A percentile compares a stretch with the other conserved stretches of the same genome.
These are phyloP conservation scores for Euura saliciscinereae DNA, from an alignment of 1,140 invertebrate genomes.

Conservation along the genomic window DNA sequence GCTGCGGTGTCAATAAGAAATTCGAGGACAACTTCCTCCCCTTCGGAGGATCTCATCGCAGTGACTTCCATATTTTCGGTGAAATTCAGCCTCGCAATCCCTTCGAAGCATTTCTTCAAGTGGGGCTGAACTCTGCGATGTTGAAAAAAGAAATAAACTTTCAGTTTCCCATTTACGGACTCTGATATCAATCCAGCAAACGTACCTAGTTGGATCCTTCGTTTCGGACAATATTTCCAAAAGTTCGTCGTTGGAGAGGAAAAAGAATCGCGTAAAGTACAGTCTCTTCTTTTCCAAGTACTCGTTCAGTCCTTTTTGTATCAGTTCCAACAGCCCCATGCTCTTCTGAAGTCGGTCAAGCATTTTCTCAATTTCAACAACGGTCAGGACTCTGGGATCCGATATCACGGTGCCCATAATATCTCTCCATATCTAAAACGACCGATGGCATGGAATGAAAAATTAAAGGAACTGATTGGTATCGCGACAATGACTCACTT, in stretches of 20 bases:
- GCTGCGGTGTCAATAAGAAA: constrained; percentile 84
- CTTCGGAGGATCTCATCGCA: constrained; percentile 88
- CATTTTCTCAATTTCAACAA: constrained; percentile 93
- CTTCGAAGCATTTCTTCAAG: constrained; percentile 96
- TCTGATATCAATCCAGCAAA: constrained; percentile 16
- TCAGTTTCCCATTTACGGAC: constrained; percentile 14
- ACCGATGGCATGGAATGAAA: background rate
- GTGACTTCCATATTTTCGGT: constrained; percentile 88
- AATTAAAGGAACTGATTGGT: constrained; percentile 3
- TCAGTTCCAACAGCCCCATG: constrained; percentile 84
- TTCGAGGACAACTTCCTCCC: constrained; percentile 79
- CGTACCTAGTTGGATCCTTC: constrained; percentile 89
- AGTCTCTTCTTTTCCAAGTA: constrained; percentile 96
- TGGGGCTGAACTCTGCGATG: constrained; percentile 88
- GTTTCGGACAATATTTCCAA: constrained; percentile 96
- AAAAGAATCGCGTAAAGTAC: constrained; percentile 96
- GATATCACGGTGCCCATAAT: constrained; percentile 85
- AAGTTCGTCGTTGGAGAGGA: constrained; percentile 95
- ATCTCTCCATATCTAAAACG: constrained; percentile 82
- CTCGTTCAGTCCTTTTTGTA: constrained; percentile 91
- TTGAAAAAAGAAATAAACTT: constrained; percentile 6
- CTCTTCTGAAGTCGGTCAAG: constrained; percentile 89
- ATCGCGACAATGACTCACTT: constrained; percentile 59
- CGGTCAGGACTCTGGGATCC: constrained; percentile 83
- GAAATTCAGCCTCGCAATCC: constrained; percentile 86